Evolutionary conservation across 1,140 invertebrate genomes (phyloP), one percentile per base, ranked within the genome.

Genomic region (Linepithema humile): DNA sequence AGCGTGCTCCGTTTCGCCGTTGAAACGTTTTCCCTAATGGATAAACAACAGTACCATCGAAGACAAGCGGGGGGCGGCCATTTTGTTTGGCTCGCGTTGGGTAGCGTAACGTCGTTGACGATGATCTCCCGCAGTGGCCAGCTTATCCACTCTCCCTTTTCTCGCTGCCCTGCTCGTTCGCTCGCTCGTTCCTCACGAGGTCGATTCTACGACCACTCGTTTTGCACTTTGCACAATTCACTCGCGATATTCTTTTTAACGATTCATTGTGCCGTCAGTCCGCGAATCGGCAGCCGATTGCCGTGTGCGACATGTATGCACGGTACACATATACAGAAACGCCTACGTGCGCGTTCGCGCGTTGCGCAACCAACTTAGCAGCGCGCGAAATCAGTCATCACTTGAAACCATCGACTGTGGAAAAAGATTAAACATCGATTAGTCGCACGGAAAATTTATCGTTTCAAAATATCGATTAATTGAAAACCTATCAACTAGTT

Each of bases 31-130:
- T 26, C 32, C 50, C 23, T 83, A 29, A 77, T 62, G 89, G 86
- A 84, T 93, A 92, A 92, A 92, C 89, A 92, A 92, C 88, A 91
- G 84, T 67, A 84, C 89, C 84, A 83, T 69, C 85, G 86, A 74
- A 72, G 82, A 64, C 62, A 55, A 29, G 35, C 60, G 53, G 69
- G 82, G 60, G 89, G 73, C 72, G 70, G 92, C 92, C 92, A 93
- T 93, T 89, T 93, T 93, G 90, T 89, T 93, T 89, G 83, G 83
- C 72, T 85, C 60, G 62, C 57, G 48, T 59, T 40, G 57, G n/a
- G 70, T 43, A 85, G 62, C 82, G 85, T 73, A 29, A 78, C 20
- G 26, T 50, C 74, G 43, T 40, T 20, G 7, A 26, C 40, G 40
- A 3, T 12, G 70, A 80, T 29, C n/a, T 9, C 7, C 45, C 72